Evolutionary conservation across 2,113 vertebrate species (phyloP), one percentile per base, ranked within the genome.

Genomic region (Scopus umbretta): DNA sequence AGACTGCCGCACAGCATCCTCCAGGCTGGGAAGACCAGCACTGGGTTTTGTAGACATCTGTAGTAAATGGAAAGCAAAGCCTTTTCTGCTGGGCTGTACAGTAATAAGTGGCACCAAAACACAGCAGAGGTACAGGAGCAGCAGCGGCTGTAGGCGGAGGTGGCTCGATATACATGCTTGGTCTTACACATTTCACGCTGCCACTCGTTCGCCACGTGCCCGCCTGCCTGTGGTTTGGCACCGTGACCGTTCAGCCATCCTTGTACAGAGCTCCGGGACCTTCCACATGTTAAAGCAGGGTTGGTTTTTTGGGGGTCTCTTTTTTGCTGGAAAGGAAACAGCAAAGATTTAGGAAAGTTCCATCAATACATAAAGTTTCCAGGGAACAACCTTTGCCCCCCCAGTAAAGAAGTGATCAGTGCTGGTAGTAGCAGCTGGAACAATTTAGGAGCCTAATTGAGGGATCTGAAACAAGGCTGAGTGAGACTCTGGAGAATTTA

Each of bases 181-280:
- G 4, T 67, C 42, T 86, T 30, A 42, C 76, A 29, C 23, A 5
- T 25, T 45, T 15, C 79, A 19, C 0, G 1, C 42, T 45, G 53
- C 27, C 38, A 5, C 55, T 71, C 3, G 16, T 7, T 23, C 3
- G 4, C 59, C 74, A 58, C 0, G 0, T 36, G 73, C 80, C 38
- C 1, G 1, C 38, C 18, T 3, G 1, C 26, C 32, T 55, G 42
- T 30, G 83, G 32, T 52, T 94, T 61, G 80, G 89, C 91, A 84
- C 56, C 7, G 2, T 10, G 2, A 40, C 55, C 2, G n/a, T 13
- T 65, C 14, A 2, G 36, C 32, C 0, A 0, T 13, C 52, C 11
- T 82, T 72, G 65, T 23, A 16, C 23, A 45, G 23, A 52, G n/a
- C 80, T 91, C 56, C 2, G 5, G 16, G 42, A 63, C 55, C 34